phyloP scores from a whole-genome alignment of 2,797 vertebrate species.

The Apogon talboti region DNA sequence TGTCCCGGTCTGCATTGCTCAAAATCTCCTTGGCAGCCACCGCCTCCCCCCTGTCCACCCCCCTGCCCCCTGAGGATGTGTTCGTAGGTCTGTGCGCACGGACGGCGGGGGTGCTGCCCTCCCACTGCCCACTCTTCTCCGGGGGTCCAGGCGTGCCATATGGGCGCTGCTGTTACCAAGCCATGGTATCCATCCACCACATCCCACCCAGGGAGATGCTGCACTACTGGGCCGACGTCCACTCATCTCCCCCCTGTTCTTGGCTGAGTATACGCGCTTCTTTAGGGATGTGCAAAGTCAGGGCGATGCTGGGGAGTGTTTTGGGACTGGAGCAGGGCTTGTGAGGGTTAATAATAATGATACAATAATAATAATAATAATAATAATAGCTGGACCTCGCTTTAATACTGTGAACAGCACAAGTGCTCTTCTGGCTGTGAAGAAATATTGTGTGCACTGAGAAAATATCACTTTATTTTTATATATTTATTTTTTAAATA shows the following conservation, averaged over 20 bases:
- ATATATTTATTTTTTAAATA: conserved; percentile 66
- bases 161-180: conserved; percentile 88
- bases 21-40: conserved; percentile 81
- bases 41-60: conserved; percentile 68
- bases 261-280: conserved; percentile 79
- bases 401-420: conserved; percentile 66
- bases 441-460: conserved; percentile 50
- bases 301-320: conserved; percentile 72
- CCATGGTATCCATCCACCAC: conserved; percentile 88
- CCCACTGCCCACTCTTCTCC: conserved; percentile 85
- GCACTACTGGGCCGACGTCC: conserved; percentile 80
- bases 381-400: conserved; percentile 23
- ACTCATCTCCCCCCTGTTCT: conserved; percentile 78
- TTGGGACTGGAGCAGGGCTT: conserved; percentile 64
- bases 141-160: conserved; percentile 85
- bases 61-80: conserved; percentile 87
- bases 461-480: conserved; percentile 62
- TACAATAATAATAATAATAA: no score
- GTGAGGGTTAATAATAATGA: conserved; percentile 19
- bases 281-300: conserved; percentile 84
- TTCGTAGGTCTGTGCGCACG: conserved; percentile 88
- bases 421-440: conserved; percentile 60
- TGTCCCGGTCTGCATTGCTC: conserved; percentile 84
- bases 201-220: conserved; percentile 83
- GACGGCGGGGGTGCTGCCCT: conserved; percentile 84